Evolutionary conservation across 2,113 vertebrate species (phyloP).

Genomic region (Diadophis punctatus): DNA sequence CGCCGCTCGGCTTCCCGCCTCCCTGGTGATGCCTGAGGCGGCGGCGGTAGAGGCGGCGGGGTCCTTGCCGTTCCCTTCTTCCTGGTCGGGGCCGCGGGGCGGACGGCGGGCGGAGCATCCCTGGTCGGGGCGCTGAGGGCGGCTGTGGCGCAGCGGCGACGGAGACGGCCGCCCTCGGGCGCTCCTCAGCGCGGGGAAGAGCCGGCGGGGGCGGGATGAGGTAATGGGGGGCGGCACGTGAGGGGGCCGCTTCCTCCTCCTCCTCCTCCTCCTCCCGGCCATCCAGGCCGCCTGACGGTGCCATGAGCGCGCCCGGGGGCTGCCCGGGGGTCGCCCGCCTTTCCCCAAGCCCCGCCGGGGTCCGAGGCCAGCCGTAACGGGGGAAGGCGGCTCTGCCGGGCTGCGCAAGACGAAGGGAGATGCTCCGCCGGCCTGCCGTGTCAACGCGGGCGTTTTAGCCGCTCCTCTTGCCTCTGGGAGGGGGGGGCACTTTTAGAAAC

Average conservation of each 20-base stretch:
- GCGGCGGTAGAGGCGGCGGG: not conserved
- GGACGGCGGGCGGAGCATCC: slow-evolving; percentile 7
- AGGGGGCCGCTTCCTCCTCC: slow-evolving; percentile 11
- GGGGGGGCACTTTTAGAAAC: not conserved
- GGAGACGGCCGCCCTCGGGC: not conserved
- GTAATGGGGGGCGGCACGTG: slow-evolving; percentile 38
- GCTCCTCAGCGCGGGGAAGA: not conserved
- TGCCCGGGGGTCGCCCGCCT: not conserved
- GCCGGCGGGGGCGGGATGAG: slow-evolving; percentile 40
- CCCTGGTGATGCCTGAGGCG: slow-evolving; percentile 24
- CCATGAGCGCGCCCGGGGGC: not conserved
- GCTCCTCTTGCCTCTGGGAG: not conserved
- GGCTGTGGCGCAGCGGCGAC: not conserved
- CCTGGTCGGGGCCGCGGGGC: not conserved
- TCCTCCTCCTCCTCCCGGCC: not conserved
- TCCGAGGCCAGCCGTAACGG: not conserved
- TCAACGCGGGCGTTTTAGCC: not conserved
- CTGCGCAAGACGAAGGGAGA: not conserved
- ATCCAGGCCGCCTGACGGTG: not conserved
- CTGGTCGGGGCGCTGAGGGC: slow-evolving; percentile 7
- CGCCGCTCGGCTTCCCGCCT: slow-evolving; percentile 18
- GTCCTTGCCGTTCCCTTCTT: not conserved
- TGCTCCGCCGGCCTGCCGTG: not conserved
- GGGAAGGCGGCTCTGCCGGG: not conserved
- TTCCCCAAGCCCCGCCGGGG: not conserved